These are phyloP conservation scores for Rhinogobius similis DNA, from an alignment of 2,113 vertebrate genomes.

Conservation along the genomic window DNA sequence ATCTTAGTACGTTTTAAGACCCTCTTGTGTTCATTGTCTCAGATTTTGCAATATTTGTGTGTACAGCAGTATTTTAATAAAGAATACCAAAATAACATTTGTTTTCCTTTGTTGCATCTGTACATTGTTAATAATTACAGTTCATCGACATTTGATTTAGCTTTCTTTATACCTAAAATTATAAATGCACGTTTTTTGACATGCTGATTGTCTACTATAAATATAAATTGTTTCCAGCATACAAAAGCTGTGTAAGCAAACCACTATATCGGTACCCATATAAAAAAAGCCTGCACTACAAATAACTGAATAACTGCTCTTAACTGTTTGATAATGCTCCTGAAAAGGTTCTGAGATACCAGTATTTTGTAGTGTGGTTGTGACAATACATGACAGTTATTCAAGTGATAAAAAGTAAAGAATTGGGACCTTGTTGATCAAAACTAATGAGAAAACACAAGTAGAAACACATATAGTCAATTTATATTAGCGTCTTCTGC, in stretches of 20 bases:
- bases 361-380: neutral
- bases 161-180: neutral
- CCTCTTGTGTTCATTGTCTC: conserved; percentile 79
- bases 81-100: conserved; percentile 88
- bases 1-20: conserved; percentile 77
- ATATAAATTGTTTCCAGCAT: conserved; percentile 74
- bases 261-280: conserved; percentile 67
- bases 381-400: neutral
- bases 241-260: conserved; percentile 40
- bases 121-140: neutral
- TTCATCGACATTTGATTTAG: neutral
- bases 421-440: neutral
- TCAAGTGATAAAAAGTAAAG: too few relatives aligned
- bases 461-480: neutral
- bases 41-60: conserved; percentile 92
- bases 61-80: conserved; percentile 99
- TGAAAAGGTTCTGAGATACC: conserved; percentile 11
- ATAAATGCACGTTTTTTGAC: too few relatives aligned
- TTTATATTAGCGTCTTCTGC: too few relatives aligned
- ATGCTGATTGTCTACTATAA: conserved; percentile 45
- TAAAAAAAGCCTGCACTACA: conserved; percentile 13
- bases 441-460: neutral
- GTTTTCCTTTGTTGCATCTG: neutral
- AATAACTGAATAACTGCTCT: neutral
- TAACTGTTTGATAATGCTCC: conserved; percentile 15